These are phyloP conservation scores for Hemaris fuciformis DNA, from an alignment of 2,888 invertebrate species.

Conservation along the genomic window DNA sequence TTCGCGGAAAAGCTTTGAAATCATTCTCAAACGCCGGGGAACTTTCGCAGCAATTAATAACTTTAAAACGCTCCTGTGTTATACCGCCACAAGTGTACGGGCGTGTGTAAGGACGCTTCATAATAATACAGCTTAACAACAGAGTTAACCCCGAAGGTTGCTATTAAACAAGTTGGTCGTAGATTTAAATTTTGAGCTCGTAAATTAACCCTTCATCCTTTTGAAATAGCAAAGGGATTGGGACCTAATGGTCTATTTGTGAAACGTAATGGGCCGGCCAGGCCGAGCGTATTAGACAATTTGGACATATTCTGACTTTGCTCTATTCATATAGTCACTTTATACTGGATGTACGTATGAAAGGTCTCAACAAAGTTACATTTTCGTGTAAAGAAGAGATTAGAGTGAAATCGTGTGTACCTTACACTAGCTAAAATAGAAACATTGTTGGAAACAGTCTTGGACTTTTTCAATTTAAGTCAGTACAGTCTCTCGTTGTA, in stretches of 20 bases:
- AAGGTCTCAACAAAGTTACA: slow-evolving; percentile 29
- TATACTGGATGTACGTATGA: slow-evolving; percentile 44
- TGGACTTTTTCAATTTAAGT: too few relatives aligned
- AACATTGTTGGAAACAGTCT: too few relatives aligned
- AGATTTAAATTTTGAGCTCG: slow-evolving; percentile 81
- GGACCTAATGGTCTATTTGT: slow-evolving; percentile 81
- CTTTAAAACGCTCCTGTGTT: slow-evolving; percentile 28
- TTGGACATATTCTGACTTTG: slow-evolving; percentile 71
- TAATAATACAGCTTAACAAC: slow-evolving; percentile 72
- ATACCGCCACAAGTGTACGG: slow-evolving; percentile 37
- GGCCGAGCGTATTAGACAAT: slow-evolving; percentile 74
- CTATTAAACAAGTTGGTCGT: slow-evolving; percentile 76
- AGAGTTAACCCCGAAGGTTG: slow-evolving; percentile 71
- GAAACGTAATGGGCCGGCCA: slow-evolving; percentile 75
- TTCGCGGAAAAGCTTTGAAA: slow-evolving; percentile 29
- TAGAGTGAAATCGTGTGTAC: slow-evolving; percentile 17
- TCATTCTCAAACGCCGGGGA: slow-evolving; percentile 31
- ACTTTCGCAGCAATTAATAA: slow-evolving; percentile 37
- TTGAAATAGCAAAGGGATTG: slow-evolving; percentile 80
- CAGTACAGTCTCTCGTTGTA: too few relatives aligned
- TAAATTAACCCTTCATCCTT: slow-evolving; percentile 81
- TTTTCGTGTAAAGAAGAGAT: slow-evolving; percentile 17
- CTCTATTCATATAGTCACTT: slow-evolving; percentile 59
- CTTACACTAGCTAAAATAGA: too few relatives aligned
- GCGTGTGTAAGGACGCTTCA: slow-evolving; percentile 49